A percentile compares a stretch with the other conserved stretches of the same genome.
Evolutionary conservation across 1,140 invertebrate species (phyloP).

Genomic region (Theocolax elegans): DNA sequence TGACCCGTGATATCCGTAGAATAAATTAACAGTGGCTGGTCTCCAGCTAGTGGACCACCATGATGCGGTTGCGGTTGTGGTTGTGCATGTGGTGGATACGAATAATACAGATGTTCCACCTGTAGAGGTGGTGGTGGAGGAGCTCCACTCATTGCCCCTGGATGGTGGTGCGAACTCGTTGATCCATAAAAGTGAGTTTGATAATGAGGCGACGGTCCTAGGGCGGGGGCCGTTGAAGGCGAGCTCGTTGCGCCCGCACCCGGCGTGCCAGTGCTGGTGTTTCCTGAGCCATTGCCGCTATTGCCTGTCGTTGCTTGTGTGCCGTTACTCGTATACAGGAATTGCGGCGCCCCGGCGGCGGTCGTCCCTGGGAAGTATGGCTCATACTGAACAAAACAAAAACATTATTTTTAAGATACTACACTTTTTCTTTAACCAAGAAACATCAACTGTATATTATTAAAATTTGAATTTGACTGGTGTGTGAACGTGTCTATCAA

Average conservation of each 20-base stretch:
- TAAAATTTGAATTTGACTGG: too few relatives aligned
- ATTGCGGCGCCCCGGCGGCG: slow-evolving; percentile 56
- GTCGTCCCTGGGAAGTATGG: slow-evolving; percentile 62
- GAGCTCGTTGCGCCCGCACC: slow-evolving; percentile 54
- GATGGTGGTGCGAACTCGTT: slow-evolving; percentile 52
- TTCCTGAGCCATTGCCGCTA: slow-evolving; percentile 51
- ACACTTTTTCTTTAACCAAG: too few relatives aligned
- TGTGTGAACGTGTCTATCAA: too few relatives aligned
- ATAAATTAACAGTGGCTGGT: slow-evolving; percentile 61
- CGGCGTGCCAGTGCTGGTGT: slow-evolving; percentile 46
- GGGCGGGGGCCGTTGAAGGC: slow-evolving; percentile 49
- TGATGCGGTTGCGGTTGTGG: slow-evolving; percentile 51
- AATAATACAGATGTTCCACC: slow-evolving; percentile 61
- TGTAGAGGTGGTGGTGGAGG: slow-evolving; percentile 44
- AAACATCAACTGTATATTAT: too few relatives aligned
- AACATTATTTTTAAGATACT: too few relatives aligned
- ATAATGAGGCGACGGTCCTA: slow-evolving; percentile 51
- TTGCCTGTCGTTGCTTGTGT: slow-evolving; percentile 53
- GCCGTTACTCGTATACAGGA: slow-evolving; percentile 55
- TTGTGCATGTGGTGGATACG: slow-evolving; percentile 52
- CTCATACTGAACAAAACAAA: slow-evolving; percentile 58
- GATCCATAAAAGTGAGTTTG: slow-evolving; percentile 59
- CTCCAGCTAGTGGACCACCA: slow-evolving; percentile 56
- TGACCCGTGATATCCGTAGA: slow-evolving; percentile 57
- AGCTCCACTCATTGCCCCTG: slow-evolving; percentile 48